Conservation (phyloP, 2,888 invertebrate genomes). For the Pheosia tremula region DNA sequence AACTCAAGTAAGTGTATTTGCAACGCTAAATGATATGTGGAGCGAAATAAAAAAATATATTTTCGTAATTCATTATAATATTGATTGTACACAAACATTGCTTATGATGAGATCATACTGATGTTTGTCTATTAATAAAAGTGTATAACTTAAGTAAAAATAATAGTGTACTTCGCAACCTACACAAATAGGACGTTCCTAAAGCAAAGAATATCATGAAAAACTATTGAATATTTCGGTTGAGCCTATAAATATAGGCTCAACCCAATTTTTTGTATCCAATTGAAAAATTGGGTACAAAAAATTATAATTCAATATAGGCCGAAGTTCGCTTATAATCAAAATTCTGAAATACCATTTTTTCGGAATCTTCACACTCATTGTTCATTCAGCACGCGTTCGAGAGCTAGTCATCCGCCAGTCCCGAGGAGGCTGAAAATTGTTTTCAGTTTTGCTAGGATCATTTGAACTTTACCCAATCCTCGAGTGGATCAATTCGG, state of each 20-base stretch:
- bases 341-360: slow-evolving; percentile 16
- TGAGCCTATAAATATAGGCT: no score
- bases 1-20: slow-evolving; percentile 52
- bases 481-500: slow-evolving; percentile 46
- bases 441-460: slow-evolving; percentile 53
- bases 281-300: background rate
- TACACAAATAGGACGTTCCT: background rate
- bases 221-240: slow-evolving; percentile 7
- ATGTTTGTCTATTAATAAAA: no score
- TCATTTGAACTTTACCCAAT: slow-evolving; percentile 45
- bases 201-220: slow-evolving; percentile 1
- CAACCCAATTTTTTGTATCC: no score
- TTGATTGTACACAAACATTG: no score
- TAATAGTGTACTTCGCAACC: no score
- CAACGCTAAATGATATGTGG: no score
- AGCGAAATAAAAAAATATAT: no score
- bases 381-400: slow-evolving; percentile 48
- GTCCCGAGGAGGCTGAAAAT: slow-evolving; percentile 30
- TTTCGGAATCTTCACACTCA: slow-evolving; percentile 27
- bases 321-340: slow-evolving; percentile 2
- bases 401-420: slow-evolving; percentile 36
- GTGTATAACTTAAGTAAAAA: no score
- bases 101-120: no score
- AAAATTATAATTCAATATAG: slow-evolving; percentile 6
- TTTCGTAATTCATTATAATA: no score